Base-by-base conservation (phyloP, 2,888 invertebrate genomes). In the Caenorhabditis becei region DNA sequence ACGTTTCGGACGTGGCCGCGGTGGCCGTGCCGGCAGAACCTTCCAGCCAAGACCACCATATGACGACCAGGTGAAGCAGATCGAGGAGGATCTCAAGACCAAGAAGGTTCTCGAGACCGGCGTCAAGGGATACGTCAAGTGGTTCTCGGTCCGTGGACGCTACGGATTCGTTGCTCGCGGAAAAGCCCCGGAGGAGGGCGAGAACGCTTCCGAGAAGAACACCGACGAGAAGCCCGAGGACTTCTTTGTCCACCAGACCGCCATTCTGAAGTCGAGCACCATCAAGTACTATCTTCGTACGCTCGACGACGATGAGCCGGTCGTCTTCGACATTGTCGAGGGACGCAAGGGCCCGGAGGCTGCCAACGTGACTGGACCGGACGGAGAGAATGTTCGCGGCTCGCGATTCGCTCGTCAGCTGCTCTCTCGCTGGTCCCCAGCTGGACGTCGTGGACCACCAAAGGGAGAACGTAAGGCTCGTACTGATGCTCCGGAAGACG, bases 151-250 rank as follows among this genome's bases (percentile, higher is more conserved):
- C 16, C 92, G 92, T 82, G 92, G 92, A 87, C 92, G 97, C 93
- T 98, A 98, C 93, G 98, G 97, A 92, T 98, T 98, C 93, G 97
- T 98, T 93, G 97, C 97, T 93, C 95, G 96, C 92, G 96, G 96
- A 18, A 47, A 47, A 11, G 18, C 2, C 47, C n/a, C n/a, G n/a
- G 41, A 41, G 41, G 14, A 41, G 41, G 41, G 10, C 32, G 5
- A 32, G 32, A 32, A 32, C 5, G 41, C 41, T 41, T 5, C 18
- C 18, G n/a, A 2, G 18, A 18, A 47, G 93, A 97, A 97, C 93
- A 24, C 63, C 8, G 18, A 47, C 5, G 62, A 77, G 26, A 77
- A 81, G 26, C 54, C 47, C 0, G 97, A 72, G 10, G 98, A 98
- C 94, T 96, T 98, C 89, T 98, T 98, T 94, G 97, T 98, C 91